Conservation (phyloP, 2,888 invertebrate genomes). For the Salpingus planirostris region DNA sequence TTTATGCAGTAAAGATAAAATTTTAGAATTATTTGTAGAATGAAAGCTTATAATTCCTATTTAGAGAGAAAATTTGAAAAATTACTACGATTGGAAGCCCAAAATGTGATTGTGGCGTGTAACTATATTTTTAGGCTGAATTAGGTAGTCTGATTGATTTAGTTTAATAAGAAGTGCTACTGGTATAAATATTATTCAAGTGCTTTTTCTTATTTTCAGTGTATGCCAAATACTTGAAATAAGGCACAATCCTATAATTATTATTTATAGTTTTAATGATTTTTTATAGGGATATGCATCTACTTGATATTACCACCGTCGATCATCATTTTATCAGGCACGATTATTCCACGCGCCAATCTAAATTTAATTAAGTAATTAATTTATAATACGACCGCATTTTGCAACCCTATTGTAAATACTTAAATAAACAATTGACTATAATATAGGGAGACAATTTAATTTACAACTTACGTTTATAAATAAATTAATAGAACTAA, state of each 20-base stretch:
- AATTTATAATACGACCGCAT: conserved; percentile 1
- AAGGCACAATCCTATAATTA: conserved; percentile 31
- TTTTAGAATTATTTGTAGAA: too few relatives aligned
- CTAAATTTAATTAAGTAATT: conserved; percentile 2
- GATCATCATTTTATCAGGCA: too few relatives aligned
- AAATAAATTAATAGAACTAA: too few relatives aligned
- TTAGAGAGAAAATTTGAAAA: too few relatives aligned
- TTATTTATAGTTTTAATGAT: conserved; percentile 15
- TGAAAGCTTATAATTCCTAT: too few relatives aligned
- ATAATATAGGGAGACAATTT: conserved; percentile 29
- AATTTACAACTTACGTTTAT: too few relatives aligned
- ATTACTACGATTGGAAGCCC: conserved; percentile 32
- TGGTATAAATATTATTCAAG: conserved; percentile 1
- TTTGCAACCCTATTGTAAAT: conserved; percentile 7
- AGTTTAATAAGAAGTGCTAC: neutral
- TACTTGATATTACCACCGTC: conserved; percentile 26
- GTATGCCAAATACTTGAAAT: conserved; percentile 13
- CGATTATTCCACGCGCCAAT: too few relatives aligned
- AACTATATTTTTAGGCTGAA: conserved; percentile 14
- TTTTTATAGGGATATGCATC: conserved; percentile 29
- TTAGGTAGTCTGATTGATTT: neutral
- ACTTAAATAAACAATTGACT: conserved; percentile 28
- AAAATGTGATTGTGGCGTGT: conserved; percentile 32
- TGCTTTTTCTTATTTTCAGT: conserved; percentile 3
- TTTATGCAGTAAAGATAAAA: too few relatives aligned